phyloP scores from a whole-genome alignment of 2,797 vertebrate genomes.

The Eleutherodactylus coqui region DNA sequence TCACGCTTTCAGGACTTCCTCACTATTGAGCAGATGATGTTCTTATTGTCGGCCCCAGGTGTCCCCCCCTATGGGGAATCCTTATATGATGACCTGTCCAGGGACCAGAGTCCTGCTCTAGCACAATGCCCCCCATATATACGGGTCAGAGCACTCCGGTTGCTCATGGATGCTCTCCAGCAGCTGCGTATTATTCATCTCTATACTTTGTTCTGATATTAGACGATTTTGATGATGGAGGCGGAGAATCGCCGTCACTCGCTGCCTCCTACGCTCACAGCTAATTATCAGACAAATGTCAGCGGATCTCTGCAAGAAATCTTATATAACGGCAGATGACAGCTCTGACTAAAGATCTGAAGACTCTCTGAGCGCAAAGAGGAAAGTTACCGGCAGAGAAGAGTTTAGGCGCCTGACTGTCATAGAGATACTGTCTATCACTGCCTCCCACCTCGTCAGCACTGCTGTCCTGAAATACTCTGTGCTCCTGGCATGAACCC shows the following conservation, averaged over 20 bases:
- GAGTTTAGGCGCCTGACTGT: too few relatives aligned
- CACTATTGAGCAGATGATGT: too few relatives aligned
- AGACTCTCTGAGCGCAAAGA: not conserved
- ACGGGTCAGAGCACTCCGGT: too few relatives aligned
- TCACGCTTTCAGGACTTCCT: too few relatives aligned
- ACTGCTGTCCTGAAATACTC: not conserved
- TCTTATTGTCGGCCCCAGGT: too few relatives aligned
- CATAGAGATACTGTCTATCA: too few relatives aligned
- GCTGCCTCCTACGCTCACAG: slow-evolving; percentile 12
- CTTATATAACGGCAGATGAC: slow-evolving; percentile 23
- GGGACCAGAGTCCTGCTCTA: too few relatives aligned
- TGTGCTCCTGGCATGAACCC: not conserved
- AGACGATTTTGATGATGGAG: not conserved
- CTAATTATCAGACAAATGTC: slow-evolving; percentile 29
- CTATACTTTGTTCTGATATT: not conserved
- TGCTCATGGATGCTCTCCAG: not conserved
- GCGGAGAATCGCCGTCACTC: slow-evolving; percentile 14
- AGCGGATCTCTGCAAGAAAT: slow-evolving; percentile 8
- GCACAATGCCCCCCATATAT: too few relatives aligned
- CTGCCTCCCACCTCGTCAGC: not conserved
- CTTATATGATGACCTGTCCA: too few relatives aligned
- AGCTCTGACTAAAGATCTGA: slow-evolving; percentile 22
- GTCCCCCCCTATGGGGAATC: too few relatives aligned
- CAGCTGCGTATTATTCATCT: not conserved
- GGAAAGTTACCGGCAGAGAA: not conserved